Conservation (phyloP, 2,888 invertebrate genomes). For the Hypena proboscidalis region DNA sequence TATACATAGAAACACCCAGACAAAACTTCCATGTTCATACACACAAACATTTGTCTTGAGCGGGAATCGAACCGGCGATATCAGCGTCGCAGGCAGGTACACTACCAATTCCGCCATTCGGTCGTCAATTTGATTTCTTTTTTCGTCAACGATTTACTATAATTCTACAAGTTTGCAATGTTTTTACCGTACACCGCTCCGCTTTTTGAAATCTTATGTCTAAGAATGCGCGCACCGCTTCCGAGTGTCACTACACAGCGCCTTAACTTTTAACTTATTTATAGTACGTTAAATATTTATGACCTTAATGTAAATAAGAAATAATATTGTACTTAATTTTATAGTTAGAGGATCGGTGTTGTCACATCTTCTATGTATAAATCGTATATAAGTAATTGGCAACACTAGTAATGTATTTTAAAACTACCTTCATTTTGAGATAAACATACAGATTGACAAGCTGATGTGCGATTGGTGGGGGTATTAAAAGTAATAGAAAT, state of each 20-base stretch:
- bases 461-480: too few relatives aligned
- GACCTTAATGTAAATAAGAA: constrained; percentile 76
- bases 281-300: constrained; percentile 69
- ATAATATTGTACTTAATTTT: constrained; percentile 79
- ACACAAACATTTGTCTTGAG: too few relatives aligned
- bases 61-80: too few relatives aligned
- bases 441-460: not conserved
- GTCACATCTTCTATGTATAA: constrained; percentile 19
- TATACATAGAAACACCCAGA: too few relatives aligned
- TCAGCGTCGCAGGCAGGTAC: too few relatives aligned
- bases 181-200: too few relatives aligned
- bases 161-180: too few relatives aligned
- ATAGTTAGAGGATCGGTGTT: constrained; percentile 62
- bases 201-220: not conserved
- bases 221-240: constrained; percentile 55
- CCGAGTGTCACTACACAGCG: constrained; percentile 54
- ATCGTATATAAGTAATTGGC: constrained; percentile 4
- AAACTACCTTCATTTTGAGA: constrained; percentile 8
- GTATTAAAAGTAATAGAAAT: too few relatives aligned
- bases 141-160: too few relatives aligned
- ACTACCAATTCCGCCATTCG: too few relatives aligned
- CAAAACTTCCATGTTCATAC: too few relatives aligned
- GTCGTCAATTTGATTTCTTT: too few relatives aligned
- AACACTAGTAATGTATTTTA: constrained; percentile 5
- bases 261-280: constrained; percentile 75